phyloP scores from a whole-genome alignment of 2,113 vertebrate species.

The Suricata suricatta region DNA sequence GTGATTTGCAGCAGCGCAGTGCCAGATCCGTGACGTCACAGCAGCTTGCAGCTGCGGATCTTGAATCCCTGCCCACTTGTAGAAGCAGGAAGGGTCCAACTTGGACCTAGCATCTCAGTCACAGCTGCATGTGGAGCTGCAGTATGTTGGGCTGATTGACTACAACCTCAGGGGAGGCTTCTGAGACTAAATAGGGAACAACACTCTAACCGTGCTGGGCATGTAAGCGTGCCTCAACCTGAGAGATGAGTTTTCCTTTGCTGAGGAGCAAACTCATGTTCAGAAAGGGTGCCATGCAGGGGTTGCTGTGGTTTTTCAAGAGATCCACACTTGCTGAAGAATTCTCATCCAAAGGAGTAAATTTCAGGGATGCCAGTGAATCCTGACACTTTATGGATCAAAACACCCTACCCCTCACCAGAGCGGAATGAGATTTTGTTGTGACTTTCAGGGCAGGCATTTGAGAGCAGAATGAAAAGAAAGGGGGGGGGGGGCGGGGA shows the following conservation, averaged over 20 bases:
- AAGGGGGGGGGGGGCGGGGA: too few relatives aligned
- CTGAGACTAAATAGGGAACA: neutral
- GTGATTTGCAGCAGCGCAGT: neutral
- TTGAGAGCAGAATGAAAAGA: neutral
- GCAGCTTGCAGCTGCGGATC: neutral
- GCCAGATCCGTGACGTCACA: too few relatives aligned
- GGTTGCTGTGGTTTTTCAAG: neutral
- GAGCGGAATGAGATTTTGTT: neutral
- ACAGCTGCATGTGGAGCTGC: neutral
- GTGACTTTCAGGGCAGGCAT: neutral
- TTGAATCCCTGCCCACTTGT: neutral
- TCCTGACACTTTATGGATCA: neutral
- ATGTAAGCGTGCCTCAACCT: neutral
- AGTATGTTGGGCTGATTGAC: neutral
- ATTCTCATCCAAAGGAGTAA: neutral
- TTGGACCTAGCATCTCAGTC: too few relatives aligned
- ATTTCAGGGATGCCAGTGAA: neutral
- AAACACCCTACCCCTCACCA: neutral
- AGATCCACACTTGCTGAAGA: neutral
- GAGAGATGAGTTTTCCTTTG: neutral
- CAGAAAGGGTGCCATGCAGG: neutral
- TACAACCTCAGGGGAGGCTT: neutral
- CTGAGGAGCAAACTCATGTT: neutral
- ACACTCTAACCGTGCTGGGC: neutral
- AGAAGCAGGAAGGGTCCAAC: neutral